Evolutionary conservation across 1,140 invertebrate species (phyloP).

Genomic region (Danaus plexippus): DNA sequence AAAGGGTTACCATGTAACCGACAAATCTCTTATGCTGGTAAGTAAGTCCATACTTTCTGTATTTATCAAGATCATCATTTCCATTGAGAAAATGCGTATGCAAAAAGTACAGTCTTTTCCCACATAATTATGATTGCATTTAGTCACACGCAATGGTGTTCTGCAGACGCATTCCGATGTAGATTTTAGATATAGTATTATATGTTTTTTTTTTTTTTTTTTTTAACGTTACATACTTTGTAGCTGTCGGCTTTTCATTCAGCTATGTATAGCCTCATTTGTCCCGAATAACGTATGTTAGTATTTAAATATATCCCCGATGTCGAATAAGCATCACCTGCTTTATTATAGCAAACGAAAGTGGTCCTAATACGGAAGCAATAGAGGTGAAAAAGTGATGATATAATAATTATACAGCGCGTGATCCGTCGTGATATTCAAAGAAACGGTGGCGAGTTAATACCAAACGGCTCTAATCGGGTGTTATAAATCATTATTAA

Average conservation of each 20-base stretch:
- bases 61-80: slow-evolving; percentile 28
- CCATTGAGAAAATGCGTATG: slow-evolving; percentile 22
- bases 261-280: slow-evolving; percentile 19
- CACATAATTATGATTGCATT: slow-evolving; percentile 27
- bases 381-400: slow-evolving; percentile 9
- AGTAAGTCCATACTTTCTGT: slow-evolving; percentile 9
- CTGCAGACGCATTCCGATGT: slow-evolving; percentile 18
- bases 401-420: slow-evolving; percentile 13
- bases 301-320: slow-evolving; percentile 18
- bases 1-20: slow-evolving; percentile 1
- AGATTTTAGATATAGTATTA: slow-evolving; percentile 19
- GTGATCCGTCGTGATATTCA: slow-evolving; percentile 28
- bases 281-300: slow-evolving; percentile 23
- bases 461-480: slow-evolving; percentile 60
- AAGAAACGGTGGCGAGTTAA: slow-evolving; percentile 52
- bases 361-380: slow-evolving; percentile 10
- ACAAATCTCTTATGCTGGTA: slow-evolving; percentile 8
- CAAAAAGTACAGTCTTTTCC: slow-evolving; percentile 26
- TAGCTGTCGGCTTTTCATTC: slow-evolving; percentile 15
- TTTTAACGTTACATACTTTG: not conserved
- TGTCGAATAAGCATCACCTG: slow-evolving; percentile 21
- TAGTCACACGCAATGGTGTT: slow-evolving; percentile 28
- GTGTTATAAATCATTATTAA: slow-evolving; percentile 69
- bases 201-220: slow-evolving; percentile 10
- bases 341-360: slow-evolving; percentile 16